Conservation (phyloP, 2,888 invertebrate genomes). For the Drosophila kanekoi region DNA sequence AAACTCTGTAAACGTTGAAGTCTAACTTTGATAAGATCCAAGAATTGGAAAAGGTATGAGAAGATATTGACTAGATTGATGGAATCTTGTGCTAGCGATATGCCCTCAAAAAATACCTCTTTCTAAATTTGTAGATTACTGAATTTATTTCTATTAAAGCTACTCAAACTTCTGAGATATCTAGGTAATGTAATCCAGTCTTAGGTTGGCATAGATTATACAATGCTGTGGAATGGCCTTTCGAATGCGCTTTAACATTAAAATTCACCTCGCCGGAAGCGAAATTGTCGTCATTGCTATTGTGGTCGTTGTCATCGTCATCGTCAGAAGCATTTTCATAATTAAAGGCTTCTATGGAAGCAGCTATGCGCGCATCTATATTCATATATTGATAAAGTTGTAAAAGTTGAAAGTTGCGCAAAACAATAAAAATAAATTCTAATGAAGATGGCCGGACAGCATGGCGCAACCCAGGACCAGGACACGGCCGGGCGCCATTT, state of each 20-base stretch:
- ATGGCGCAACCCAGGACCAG: constrained; percentile 65
- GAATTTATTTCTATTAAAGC: too few species aligned
- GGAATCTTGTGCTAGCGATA: too few species aligned
- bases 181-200: neutral
- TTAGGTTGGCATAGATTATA: neutral
- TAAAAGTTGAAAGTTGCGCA: constrained; percentile 81
- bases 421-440: constrained; percentile 79
- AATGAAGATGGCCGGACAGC: constrained; percentile 79
- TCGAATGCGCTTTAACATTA: constrained; percentile 1
- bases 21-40: too few species aligned
- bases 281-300: constrained; percentile 2
- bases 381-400: constrained; percentile 81
- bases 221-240: neutral
- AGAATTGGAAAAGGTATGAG: too few species aligned
- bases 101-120: too few species aligned
- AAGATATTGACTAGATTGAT: too few species aligned
- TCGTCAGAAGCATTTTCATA: constrained; percentile 60
- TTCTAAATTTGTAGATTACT: too few species aligned
- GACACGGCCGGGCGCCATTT: constrained; percentile 68
- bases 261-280: constrained; percentile 1
- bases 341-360: constrained; percentile 67
- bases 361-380: constrained; percentile 71
- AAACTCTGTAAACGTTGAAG: too few species aligned
- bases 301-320: constrained; percentile 17
- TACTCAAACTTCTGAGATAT: neutral